A percentile compares a stretch with the other conserved stretches of the same genome.
Conservation (phyloP, 1,140 invertebrate genomes). For the Metaphire vulgaris region DNA sequence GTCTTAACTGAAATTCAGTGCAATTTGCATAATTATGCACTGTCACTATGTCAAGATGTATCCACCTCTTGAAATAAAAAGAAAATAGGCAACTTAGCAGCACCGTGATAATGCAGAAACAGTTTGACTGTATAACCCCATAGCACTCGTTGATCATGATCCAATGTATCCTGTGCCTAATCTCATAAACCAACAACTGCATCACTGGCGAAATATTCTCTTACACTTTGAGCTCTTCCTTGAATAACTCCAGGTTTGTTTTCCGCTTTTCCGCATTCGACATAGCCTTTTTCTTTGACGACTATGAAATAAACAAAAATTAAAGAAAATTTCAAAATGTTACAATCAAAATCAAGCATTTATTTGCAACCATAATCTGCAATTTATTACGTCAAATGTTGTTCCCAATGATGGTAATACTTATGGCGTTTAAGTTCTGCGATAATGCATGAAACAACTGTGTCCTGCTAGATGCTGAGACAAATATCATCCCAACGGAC, state of each 20-base stretch:
- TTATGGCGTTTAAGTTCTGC: too few relatives aligned
- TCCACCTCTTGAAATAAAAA: not conserved
- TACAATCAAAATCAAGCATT: not conserved
- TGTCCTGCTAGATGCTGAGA: too few relatives aligned
- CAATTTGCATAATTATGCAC: too few relatives aligned
- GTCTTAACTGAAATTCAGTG: too few relatives aligned
- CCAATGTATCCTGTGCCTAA: too few relatives aligned
- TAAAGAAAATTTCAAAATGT: too few relatives aligned
- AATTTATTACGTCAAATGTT: not conserved
- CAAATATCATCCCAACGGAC: too few relatives aligned
- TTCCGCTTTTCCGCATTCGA: slow-evolving; percentile 73
- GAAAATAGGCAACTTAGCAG: not conserved
- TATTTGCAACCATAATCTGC: slow-evolving; percentile 16
- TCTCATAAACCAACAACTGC: too few relatives aligned
- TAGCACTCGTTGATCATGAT: slow-evolving; percentile 2
- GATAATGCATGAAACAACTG: too few relatives aligned
- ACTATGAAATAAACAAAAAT: slow-evolving; percentile 12
- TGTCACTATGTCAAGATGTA: not conserved
- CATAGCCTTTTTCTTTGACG: slow-evolving; percentile 66
- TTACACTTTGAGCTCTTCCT: slow-evolving; percentile 62
- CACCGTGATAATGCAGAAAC: not conserved
- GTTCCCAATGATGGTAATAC: too few relatives aligned
- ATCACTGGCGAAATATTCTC: too few relatives aligned
- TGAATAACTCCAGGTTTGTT: slow-evolving; percentile 93
- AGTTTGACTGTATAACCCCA: slow-evolving; percentile 8